Percentiles rank a stretch among this genome's conserved stretches.
These are phyloP conservation scores for Hymenochirus boettgeri DNA, from an alignment of 2,113 vertebrate species.

Conservation along the genomic window DNA sequence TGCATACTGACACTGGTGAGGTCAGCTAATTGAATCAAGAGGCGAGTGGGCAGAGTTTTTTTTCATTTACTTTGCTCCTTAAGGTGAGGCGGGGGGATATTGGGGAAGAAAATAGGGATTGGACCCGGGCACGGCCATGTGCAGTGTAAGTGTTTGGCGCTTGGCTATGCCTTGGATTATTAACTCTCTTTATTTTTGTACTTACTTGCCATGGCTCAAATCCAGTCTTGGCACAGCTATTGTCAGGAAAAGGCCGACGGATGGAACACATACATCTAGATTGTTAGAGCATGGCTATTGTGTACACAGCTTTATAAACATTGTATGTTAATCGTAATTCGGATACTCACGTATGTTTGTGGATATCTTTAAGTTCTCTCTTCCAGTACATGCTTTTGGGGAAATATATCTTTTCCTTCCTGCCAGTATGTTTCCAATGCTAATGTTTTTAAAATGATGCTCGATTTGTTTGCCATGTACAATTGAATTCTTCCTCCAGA, in stretches of 20 bases:
- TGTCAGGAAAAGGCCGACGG: slow-evolving; percentile 58
- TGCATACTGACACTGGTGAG: too few relatives aligned
- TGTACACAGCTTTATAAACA: slow-evolving; percentile 75
- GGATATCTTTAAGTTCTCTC: slow-evolving; percentile 59
- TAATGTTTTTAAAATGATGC: slow-evolving; percentile 66
- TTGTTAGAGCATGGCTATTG: slow-evolving; percentile 71
- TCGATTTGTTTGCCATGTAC: too few relatives aligned
- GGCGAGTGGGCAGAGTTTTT: too few relatives aligned
- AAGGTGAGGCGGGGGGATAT: too few relatives aligned
- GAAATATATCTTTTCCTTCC: slow-evolving; percentile 45
- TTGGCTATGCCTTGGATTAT: too few relatives aligned
- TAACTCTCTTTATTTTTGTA: too few relatives aligned
- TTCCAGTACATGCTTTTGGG: slow-evolving; percentile 61
- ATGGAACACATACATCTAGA: slow-evolving; percentile 60
- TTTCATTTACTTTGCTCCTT: too few relatives aligned
- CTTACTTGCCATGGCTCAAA: slow-evolving; percentile 78
- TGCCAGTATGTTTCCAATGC: slow-evolving; percentile 45
- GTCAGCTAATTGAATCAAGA: too few relatives aligned
- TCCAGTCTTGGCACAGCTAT: slow-evolving; percentile 60
- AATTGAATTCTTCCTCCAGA: slow-evolving; percentile 67
- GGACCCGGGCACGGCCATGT: too few relatives aligned
- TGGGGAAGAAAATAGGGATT: too few relatives aligned
- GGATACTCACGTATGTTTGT: slow-evolving; percentile 73
- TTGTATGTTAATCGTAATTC: slow-evolving; percentile 78
- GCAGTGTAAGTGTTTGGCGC: too few relatives aligned